Conservation (phyloP, 1,140 invertebrate genomes). For the Scaptomyza hsui region DNA sequence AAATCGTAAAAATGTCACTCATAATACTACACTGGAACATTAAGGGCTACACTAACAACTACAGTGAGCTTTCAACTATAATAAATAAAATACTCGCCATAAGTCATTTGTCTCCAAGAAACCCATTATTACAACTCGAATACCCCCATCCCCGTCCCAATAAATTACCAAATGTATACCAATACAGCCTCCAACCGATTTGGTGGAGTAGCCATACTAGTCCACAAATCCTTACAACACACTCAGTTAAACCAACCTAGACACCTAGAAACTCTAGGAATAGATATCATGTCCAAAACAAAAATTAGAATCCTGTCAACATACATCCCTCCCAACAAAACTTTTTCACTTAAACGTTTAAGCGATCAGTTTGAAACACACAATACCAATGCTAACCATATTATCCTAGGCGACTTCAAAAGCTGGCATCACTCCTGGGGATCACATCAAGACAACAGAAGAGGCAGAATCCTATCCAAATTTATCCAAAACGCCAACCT, state of each 20-base stretch:
- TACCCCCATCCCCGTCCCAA: not conserved
- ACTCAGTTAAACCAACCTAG: not conserved
- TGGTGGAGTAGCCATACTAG: too few relatives aligned
- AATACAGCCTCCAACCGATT: too few relatives aligned
- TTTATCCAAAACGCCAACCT: slow-evolving; percentile 1
- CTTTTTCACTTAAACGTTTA: not conserved
- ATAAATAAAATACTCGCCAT: slow-evolving; percentile 9
- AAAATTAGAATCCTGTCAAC: not conserved
- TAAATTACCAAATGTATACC: not conserved
- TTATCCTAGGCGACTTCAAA: not conserved
- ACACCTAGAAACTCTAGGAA: not conserved
- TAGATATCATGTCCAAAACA: not conserved
- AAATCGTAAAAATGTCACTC: too few relatives aligned
- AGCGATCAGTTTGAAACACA: not conserved
- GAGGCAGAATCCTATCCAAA: not conserved
- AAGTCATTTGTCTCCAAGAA: slow-evolving; percentile 14
- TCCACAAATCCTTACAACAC: not conserved
- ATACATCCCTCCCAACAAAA: not conserved
- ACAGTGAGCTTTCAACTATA: slow-evolving; percentile 16
- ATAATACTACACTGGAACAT: too few relatives aligned
- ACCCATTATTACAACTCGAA: not conserved
- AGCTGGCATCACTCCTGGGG: not conserved
- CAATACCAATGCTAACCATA: not conserved
- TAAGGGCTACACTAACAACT: slow-evolving; percentile 8
- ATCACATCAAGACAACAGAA: not conserved